Percentiles rank a stretch among this genome's conserved stretches.
Evolutionary conservation across 2,797 vertebrate species (phyloP).

Genomic region (Tenualosa ilisha): DNA sequence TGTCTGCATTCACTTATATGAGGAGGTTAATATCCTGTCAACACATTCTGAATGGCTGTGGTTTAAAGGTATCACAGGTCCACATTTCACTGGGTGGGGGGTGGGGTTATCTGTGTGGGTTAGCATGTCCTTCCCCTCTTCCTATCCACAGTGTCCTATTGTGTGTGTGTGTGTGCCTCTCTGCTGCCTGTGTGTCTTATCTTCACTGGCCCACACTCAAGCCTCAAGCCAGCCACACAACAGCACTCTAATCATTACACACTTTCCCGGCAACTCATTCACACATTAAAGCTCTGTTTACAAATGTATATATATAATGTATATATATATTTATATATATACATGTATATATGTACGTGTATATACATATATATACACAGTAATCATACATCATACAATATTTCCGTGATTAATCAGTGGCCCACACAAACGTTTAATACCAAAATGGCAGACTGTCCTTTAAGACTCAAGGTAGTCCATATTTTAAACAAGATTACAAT

Average conservation of each 20-base stretch:
- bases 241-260: not conserved
- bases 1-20: not conserved
- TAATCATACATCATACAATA: too few species aligned
- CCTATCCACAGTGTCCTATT: not conserved
- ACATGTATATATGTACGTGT: too few species aligned
- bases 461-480: too few species aligned
- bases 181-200: not conserved
- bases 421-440: too few species aligned
- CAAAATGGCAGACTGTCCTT: too few species aligned
- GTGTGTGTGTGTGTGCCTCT: not conserved
- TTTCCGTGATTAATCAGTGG: too few species aligned
- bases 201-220: not conserved
- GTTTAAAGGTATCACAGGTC: not conserved
- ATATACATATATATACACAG: too few species aligned
- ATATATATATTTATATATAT: too few species aligned
- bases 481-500: too few species aligned
- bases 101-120: not conserved
- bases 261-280: not conserved
- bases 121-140: not conserved
- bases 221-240: too few species aligned
- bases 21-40: constrained; percentile 3
- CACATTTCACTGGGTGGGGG: not conserved
- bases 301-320: too few species aligned
- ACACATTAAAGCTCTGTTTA: too few species aligned
- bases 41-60: not conserved